Conservation (phyloP, 2,113 vertebrate genomes). For the Aegithalos caudatus region DNA sequence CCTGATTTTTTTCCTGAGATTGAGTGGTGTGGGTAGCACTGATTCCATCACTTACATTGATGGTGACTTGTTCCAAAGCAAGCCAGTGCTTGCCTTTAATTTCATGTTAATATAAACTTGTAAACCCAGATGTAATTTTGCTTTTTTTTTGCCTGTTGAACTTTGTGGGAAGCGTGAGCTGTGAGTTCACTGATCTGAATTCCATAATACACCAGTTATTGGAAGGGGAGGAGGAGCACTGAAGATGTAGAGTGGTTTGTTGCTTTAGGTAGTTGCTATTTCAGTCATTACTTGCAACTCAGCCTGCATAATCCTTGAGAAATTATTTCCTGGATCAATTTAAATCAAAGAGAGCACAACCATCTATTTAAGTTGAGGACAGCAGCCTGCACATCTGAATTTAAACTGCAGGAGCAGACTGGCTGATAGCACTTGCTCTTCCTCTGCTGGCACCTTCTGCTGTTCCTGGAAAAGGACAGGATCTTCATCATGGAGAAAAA, state of each 20-base stretch:
- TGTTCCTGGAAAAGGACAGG: neutral
- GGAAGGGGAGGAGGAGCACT: neutral
- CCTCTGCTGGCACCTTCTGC: neutral
- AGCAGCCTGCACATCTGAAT: neutral
- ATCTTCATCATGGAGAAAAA: neutral
- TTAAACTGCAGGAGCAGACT: neutral
- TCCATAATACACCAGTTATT: neutral
- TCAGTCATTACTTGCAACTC: neutral
- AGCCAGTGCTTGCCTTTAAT: neutral
- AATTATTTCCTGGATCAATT: slow-evolving; percentile 28
- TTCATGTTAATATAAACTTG: neutral
- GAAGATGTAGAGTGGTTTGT: neutral
- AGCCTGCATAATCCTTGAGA: neutral
- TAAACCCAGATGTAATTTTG: neutral
- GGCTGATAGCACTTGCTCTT: neutral
- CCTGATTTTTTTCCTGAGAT: neutral
- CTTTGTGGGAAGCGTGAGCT: neutral
- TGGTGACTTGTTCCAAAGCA: neutral
- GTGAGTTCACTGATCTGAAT: neutral
- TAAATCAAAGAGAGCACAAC: neutral
- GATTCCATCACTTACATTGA: neutral
- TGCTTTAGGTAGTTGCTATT: neutral
- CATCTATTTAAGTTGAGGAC: neutral
- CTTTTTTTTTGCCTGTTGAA: neutral
- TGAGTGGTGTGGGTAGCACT: neutral